These are phyloP conservation scores for Drosophila lacicola DNA, from an alignment of 2,888 invertebrate species.

Conservation along the genomic window DNA sequence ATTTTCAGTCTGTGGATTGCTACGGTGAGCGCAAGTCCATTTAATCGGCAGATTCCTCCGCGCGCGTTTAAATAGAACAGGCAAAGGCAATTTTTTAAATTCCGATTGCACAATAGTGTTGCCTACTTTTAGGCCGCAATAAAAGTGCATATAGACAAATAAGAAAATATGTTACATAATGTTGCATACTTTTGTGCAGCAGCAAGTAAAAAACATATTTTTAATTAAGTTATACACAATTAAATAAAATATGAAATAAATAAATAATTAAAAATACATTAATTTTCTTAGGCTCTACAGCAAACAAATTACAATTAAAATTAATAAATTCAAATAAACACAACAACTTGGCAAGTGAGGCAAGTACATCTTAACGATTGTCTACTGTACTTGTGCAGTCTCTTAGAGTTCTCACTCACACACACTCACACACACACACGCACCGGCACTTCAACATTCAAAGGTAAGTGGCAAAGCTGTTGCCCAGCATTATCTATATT, in stretches of 20 bases:
- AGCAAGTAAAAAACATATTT: background rate
- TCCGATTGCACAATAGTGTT: background rate
- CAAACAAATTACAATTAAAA: too few species aligned
- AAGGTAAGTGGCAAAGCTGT: conserved; percentile 27
- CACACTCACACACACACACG: conserved; percentile 5
- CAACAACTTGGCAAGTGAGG: background rate
- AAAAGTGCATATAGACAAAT: accelerated
- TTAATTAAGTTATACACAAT: background rate
- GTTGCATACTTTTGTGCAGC: conserved; percentile 21
- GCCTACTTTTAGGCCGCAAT: conserved; percentile 19
- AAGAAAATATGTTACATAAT: background rate
- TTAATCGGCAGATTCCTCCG: background rate
- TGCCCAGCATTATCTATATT: conserved; percentile 40
- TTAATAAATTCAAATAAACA: background rate
- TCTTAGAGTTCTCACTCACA: conserved; percentile 1
- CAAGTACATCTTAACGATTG: background rate
- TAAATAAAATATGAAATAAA: background rate
- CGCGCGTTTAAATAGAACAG: background rate
- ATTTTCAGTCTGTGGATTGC: background rate
- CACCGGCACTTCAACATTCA: conserved; percentile 15
- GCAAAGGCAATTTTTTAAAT: background rate
- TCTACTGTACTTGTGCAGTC: conserved; percentile 26
- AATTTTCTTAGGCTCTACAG: too few species aligned
- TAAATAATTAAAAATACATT: too few species aligned
- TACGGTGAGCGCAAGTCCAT: background rate